Evolutionary conservation across 2,797 vertebrate genomes (phyloP).

Genomic region (Propithecus perrieri): DNA sequence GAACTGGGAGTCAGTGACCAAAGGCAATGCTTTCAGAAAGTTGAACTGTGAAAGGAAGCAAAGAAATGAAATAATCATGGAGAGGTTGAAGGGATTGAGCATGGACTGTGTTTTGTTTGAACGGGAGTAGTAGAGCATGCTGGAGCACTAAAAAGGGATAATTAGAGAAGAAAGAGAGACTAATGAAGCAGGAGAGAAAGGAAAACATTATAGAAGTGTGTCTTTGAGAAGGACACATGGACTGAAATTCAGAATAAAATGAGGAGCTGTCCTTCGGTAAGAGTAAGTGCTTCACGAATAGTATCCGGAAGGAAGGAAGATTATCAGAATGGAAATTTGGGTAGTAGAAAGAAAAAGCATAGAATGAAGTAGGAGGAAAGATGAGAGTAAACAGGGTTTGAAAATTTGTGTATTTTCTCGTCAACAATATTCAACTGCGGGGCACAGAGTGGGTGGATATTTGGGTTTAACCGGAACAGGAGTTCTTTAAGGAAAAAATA

Average conservation of each 20-base stretch:
- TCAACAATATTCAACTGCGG: background rate
- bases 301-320: background rate
- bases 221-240: background rate
- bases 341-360: background rate
- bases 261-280: background rate
- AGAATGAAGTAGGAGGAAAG: background rate
- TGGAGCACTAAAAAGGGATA: background rate
- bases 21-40: background rate
- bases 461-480: background rate
- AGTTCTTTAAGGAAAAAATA: background rate
- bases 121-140: background rate
- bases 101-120: background rate
- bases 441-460: background rate
- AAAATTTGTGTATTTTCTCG: background rate
- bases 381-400: background rate
- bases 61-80: background rate
- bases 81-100: background rate
- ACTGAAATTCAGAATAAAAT: background rate
- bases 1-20: background rate
- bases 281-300: background rate
- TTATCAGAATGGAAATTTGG: background rate
- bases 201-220: background rate
- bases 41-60: background rate
- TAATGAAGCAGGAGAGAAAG: background rate
- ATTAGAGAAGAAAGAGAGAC: background rate